These are phyloP conservation scores for Ophioninae sp. DNA, from an alignment of 2,888 invertebrate genomes.

Conservation along the genomic window DNA sequence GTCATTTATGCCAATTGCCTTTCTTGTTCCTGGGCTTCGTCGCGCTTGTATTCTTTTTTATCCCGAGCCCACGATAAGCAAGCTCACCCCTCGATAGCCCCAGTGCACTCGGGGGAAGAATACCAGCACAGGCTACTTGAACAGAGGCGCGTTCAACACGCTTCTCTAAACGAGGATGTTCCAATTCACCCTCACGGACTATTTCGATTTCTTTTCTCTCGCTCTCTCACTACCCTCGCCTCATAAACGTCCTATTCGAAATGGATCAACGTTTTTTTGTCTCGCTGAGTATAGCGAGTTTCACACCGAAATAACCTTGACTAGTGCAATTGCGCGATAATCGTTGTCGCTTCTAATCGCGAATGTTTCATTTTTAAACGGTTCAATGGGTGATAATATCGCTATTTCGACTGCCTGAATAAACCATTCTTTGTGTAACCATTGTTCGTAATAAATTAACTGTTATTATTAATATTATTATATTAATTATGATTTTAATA, in stretches of 20 bases:
- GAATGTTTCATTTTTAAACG: too few relatives aligned
- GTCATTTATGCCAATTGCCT: constrained; percentile 52
- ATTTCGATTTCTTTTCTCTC: not conserved
- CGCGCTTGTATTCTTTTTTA: constrained; percentile 21
- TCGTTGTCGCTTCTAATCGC: not conserved
- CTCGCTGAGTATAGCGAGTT: not conserved
- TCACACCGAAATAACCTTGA: not conserved
- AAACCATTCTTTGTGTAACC: too few relatives aligned
- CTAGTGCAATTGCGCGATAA: not conserved
- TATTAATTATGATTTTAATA: too few relatives aligned
- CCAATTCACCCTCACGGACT: constrained; percentile 33
- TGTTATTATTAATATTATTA: too few relatives aligned
- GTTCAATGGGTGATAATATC: too few relatives aligned
- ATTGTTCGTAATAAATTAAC: too few relatives aligned
- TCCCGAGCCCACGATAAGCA: constrained; percentile 3
- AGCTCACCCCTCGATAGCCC: constrained; percentile 33
- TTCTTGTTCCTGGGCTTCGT: constrained; percentile 33
- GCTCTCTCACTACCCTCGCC: constrained; percentile 5
- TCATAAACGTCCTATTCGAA: not conserved
- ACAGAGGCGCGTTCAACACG: constrained; percentile 33
- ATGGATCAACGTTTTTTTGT: not conserved
- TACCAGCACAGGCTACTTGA: constrained; percentile 12
- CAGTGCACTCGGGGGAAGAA: constrained; percentile 33
- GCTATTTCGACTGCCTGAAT: too few relatives aligned
- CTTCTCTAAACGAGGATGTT: constrained; percentile 50